phyloP scores from a whole-genome alignment of 2,797 vertebrate species.

The Podarcis siculus region DNA sequence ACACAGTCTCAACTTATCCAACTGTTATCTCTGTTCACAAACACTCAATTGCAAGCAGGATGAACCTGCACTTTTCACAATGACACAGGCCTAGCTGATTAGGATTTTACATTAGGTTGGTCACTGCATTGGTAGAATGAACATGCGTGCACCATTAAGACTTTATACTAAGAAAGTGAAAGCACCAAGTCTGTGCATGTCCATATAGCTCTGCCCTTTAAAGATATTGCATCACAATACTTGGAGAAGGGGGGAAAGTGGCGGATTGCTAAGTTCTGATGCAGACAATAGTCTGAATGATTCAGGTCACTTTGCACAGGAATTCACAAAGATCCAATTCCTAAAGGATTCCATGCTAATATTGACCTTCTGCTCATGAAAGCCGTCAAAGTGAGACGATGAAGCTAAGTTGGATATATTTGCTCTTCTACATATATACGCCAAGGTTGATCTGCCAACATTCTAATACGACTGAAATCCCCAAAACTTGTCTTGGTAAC shows the following conservation, averaged over 20 bases:
- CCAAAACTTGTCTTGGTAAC: no score
- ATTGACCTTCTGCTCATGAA: no score
- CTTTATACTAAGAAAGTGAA: neutral
- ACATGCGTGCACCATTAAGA: neutral
- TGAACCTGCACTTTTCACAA: neutral
- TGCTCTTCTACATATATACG: no score
- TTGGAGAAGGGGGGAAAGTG: neutral
- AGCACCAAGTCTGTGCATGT: neutral
- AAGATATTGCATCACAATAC: neutral
- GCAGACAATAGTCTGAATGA: no score
- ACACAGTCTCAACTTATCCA: neutral
- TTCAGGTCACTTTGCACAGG: no score
- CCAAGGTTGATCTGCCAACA: no score
- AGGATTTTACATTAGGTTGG: neutral
- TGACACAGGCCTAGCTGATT: neutral
- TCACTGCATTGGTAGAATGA: neutral
- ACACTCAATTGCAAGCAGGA: neutral
- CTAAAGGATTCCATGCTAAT: no score
- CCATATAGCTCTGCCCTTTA: neutral
- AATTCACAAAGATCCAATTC: no score
- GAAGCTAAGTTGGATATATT: no score
- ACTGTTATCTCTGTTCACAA: neutral
- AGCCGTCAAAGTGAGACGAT: no score
- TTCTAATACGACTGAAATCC: no score
- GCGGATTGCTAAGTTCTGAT: neutral